Evolutionary conservation across 2,113 vertebrate species (phyloP).

Genomic region (Bubo scandiacus): DNA sequence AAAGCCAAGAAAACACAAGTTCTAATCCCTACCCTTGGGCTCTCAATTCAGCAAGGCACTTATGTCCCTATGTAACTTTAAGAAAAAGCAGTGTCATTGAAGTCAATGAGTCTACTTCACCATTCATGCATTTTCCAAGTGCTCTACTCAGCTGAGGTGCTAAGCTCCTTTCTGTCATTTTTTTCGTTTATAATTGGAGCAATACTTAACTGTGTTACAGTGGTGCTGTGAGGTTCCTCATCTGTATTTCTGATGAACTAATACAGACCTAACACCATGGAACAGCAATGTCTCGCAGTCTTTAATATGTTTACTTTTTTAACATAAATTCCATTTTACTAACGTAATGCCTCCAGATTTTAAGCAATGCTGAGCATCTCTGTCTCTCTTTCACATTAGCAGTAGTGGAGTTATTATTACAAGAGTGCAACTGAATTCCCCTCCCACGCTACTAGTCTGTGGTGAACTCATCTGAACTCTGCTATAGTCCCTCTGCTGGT

Average conservation of each 20-base stretch:
- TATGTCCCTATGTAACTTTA: neutral
- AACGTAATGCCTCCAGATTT: neutral
- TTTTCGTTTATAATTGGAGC: neutral
- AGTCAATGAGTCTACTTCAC: conserved; percentile 8
- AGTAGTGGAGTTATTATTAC: neutral
- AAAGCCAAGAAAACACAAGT: conserved; percentile 51
- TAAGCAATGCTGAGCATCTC: neutral
- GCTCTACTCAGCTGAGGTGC: neutral
- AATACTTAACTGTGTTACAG: neutral
- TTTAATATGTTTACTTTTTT: neutral
- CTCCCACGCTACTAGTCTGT: neutral
- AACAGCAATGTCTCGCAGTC: rapidly evolving
- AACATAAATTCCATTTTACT: neutral
- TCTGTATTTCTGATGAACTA: neutral
- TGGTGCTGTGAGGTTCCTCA: neutral
- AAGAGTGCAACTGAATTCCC: neutral
- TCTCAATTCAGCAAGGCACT: conserved; percentile 30
- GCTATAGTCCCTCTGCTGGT: neutral
- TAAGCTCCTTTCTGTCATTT: neutral
- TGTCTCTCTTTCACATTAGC: neutral
- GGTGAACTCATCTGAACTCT: neutral
- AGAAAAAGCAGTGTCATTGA: neutral
- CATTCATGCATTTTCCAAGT: neutral
- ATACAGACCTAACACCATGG: neutral
- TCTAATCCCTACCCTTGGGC: conserved; percentile 44